A percentile compares a stretch with the other conserved stretches of the same genome.
These are phyloP conservation scores for Zophobas morio DNA, from an alignment of 1,140 invertebrate species.

Conservation along the genomic window DNA sequence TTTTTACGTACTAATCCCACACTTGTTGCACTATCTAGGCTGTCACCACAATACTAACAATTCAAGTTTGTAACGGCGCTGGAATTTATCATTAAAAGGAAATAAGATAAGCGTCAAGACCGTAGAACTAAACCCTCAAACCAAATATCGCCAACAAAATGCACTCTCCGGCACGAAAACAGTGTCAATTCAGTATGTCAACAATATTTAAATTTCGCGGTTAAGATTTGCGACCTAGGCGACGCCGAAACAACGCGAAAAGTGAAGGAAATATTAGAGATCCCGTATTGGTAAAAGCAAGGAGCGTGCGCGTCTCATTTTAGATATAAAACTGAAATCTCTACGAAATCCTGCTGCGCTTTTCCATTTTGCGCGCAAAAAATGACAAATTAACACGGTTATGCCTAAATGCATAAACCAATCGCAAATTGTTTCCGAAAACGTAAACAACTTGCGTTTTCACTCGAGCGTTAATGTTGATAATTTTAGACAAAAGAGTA, in stretches of 20 bases:
- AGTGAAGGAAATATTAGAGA: constrained; percentile 51
- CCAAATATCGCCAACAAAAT: constrained; percentile 7
- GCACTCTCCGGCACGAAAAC: not conserved
- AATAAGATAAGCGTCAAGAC: constrained; percentile 39
- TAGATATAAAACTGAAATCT: constrained; percentile 39
- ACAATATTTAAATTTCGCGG: constrained; percentile 55
- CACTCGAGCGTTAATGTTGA: constrained; percentile 20
- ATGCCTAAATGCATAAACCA: constrained; percentile 9
- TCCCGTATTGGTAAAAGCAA: constrained; percentile 41
- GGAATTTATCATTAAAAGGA: constrained; percentile 26
- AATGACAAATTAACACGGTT: constrained; percentile 1
- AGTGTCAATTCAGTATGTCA: constrained; percentile 46
- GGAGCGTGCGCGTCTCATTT: constrained; percentile 43
- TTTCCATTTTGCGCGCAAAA: constrained; percentile 32
- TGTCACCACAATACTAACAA: constrained; percentile 31
- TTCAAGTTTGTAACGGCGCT: constrained; percentile 2
- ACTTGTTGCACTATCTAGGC: constrained; percentile 36
- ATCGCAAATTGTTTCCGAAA: not conserved
- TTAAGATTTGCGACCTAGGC: constrained; percentile 40
- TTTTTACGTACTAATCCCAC: constrained; percentile 1
- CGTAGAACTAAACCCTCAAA: not conserved
- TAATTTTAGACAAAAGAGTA: constrained; percentile 31
- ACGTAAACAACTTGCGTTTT: constrained; percentile 24
- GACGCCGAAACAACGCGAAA: constrained; percentile 49
- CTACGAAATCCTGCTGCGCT: not conserved